Base-by-base conservation (phyloP, 1,140 invertebrate species). In the Mercenaria mercenaria region DNA sequence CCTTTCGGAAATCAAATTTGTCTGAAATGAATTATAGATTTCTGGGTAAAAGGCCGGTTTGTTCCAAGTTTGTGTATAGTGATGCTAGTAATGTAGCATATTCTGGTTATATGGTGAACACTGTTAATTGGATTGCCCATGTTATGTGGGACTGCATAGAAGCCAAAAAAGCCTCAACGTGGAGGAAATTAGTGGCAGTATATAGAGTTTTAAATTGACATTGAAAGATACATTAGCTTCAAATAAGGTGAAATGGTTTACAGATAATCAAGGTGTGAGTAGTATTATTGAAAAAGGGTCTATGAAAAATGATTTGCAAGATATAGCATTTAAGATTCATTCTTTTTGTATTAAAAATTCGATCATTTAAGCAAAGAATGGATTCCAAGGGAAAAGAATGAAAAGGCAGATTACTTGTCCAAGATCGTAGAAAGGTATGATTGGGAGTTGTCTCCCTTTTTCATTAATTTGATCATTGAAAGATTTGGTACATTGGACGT, bases 361-460 rank as follows among this genome's bases (percentile, higher is more conserved):
- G 4, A 47, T 79, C 26, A 4, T 13, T 32, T 13, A 43, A 4
- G 76, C 41, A 47, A 43, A 20, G 37, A 79, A 79, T 79, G 76
- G 76, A 43, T 79, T 26, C 43, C 37, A 8, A 43, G 76, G 11
- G 4, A 10, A 4, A 34, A 79, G 39, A 79, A 79, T 50, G 76
- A 79, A 4, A 39, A 32, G 26, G 56, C 79, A 13, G 39, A 79
- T 50, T 79, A 79, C 43, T 43, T 52, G 15, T 79, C 76, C 4
- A 47, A 50, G 64, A 91, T 52, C 34, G 79, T 64, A 26, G 50
- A 59, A 29, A 50, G 39, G 20, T 32, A 69, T 34, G 72, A 87
- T 26, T 52, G 77, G 39, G 50, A 29, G 23, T 41, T 81, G 41
- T 43, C 64, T 18, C 23, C 26, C 23, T 29, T 8, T 10, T 13